Base-by-base conservation (phyloP, 2,797 vertebrate genomes). In the Allobates femoralis region DNA sequence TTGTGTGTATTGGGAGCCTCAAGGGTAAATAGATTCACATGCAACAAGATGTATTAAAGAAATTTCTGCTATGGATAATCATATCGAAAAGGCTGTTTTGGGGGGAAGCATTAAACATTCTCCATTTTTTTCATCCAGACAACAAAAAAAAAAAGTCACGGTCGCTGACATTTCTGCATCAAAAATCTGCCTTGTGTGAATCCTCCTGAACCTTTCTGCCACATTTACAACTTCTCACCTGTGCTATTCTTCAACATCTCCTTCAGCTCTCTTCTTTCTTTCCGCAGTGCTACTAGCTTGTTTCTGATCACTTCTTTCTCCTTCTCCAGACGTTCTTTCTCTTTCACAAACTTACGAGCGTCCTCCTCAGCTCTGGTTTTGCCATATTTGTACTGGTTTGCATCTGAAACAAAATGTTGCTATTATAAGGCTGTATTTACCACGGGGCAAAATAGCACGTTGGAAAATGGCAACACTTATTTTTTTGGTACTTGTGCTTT, bases 321-420 rank as follows among this genome's bases (percentile, higher is more conserved):
- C 87, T 95, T 97, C 91, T 99, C 98, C 89, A 99, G 93, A 89
- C 96, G 96, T 90, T 98, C 98, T 87, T 99, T 98, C 91, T 99
- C 96, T 0, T 91, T 93, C 88, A 98, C 93, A 93, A 97, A 99
- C 0, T 93, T 92, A 60, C 96, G 93, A 81, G 98, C 98, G 0
- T 99, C 98, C 89, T 99, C 97, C 90, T 99, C 97, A 0, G 98
- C 98, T 50, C 98, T 94, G 1, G 96, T 98, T 94, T 99, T 99
- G 71, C 98, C 98, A 0, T 99, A 99, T 84, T 96, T 96, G 69
- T 97, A 98, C 84, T 97, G 97, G 92, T 97, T 98, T 80, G 96
- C 96, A 90, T 95, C 98, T 99, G 90, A 7, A 84, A 81, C 4
- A 64, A 8, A n/a, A 21, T 8, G 32, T 3, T 10, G 0, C 2